Percentiles rank a stretch among this genome's conserved stretches.
These are phyloP conservation scores for Xiphophorus hellerii DNA, from an alignment of 2,113 vertebrate species.

Conservation along the genomic window DNA sequence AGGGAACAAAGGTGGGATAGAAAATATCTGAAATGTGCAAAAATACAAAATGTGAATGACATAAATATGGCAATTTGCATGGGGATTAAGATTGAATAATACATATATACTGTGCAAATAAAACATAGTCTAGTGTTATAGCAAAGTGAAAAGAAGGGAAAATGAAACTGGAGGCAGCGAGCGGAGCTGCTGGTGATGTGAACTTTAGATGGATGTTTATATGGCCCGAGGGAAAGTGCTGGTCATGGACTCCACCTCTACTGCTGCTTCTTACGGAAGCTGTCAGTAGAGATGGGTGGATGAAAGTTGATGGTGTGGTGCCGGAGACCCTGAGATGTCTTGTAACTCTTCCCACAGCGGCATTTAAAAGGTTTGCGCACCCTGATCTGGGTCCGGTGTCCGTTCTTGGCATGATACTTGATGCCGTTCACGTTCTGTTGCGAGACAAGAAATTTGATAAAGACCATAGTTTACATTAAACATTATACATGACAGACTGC, in stretches of 20 bases:
- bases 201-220: constrained; percentile 70
- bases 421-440: constrained; percentile 97
- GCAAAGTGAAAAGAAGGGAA: constrained; percentile 20
- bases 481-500: not conserved
- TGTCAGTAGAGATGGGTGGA: constrained; percentile 92
- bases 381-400: constrained; percentile 95
- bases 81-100: constrained; percentile 80
- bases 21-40: constrained; percentile 91
- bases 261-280: constrained; percentile 97
- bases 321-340: constrained; percentile 97
- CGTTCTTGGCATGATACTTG: constrained; percentile 99
- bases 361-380: constrained; percentile 98
- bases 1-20: constrained; percentile 54
- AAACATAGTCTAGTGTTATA: constrained; percentile 73
- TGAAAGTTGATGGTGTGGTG: constrained; percentile 99
- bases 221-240: constrained; percentile 82
- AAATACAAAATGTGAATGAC: constrained; percentile 94
- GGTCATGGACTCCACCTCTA: constrained; percentile 77
- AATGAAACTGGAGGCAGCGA: constrained; percentile 23
- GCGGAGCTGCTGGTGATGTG: constrained; percentile 82
- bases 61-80: constrained; percentile 87
- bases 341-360: constrained; percentile 99
- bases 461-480: not conserved
- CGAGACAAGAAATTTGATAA: not conserved
- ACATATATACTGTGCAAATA: constrained; percentile 87